Evolutionary conservation across 2,888 invertebrate genomes (phyloP).

Genomic region (Temnothorax ravouxi): DNA sequence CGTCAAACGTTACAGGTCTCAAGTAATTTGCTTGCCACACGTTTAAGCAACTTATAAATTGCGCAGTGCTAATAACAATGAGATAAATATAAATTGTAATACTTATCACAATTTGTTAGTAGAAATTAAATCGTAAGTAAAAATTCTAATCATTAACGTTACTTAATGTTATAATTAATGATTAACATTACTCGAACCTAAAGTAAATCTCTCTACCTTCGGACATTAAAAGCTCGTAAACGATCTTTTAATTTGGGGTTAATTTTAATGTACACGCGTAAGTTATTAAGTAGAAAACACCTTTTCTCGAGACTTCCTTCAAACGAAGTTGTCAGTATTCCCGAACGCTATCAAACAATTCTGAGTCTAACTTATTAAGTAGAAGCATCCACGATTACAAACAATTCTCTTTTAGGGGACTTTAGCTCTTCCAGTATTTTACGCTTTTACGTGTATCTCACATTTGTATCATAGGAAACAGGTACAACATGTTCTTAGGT

Average conservation of each 20-base stretch:
- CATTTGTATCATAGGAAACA: slow-evolving; percentile 52
- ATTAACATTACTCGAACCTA: slow-evolving; percentile 31
- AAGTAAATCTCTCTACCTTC: slow-evolving; percentile 13
- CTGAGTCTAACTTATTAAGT: slow-evolving; percentile 21
- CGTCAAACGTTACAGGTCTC: neutral
- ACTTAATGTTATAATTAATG: neutral
- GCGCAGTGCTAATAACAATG: neutral
- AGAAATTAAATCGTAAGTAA: slow-evolving; percentile 31
- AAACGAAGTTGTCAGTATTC: neutral
- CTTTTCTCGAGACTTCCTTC: neutral
- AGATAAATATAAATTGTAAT: slow-evolving; percentile 27
- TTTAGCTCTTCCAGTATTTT: neutral
- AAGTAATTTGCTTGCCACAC: slow-evolving; percentile 19
- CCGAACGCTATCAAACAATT: slow-evolving; percentile 17
- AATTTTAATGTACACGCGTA: slow-evolving; percentile 9
- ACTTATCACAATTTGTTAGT: slow-evolving; percentile 29
- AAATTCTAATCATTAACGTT: slow-evolving; percentile 25
- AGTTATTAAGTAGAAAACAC: slow-evolving; percentile 38
- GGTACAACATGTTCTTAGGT: slow-evolving; percentile 52
- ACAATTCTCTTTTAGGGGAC: neutral
- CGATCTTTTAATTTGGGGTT: slow-evolving; percentile 2
- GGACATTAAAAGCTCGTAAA: neutral
- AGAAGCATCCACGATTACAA: neutral
- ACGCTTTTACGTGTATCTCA: slow-evolving; percentile 3
- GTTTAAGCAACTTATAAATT: slow-evolving; percentile 42